Percentiles rank a stretch among this genome's conserved stretches.
Evolutionary conservation across 2,888 invertebrate species (phyloP).

Genomic region (Tipula confusa): DNA sequence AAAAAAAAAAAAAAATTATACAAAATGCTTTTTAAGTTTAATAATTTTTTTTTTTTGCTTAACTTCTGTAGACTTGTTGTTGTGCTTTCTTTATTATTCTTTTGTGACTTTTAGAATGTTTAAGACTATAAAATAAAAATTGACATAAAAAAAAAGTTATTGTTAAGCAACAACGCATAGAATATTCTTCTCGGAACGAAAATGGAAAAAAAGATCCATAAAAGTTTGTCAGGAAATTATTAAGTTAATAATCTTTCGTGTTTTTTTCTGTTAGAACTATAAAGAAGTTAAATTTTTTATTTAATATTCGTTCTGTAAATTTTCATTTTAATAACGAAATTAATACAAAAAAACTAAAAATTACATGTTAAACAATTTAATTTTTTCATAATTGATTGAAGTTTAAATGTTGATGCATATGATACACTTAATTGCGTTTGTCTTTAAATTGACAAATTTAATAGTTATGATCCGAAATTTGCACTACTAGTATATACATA

Average conservation of each 20-base stretch:
- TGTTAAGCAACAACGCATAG: background rate
- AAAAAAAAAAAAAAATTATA: conserved; percentile 25
- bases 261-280: background rate
- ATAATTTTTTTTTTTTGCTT: background rate
- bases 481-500: too few species aligned
- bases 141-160: background rate
- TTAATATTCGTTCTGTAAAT: background rate
- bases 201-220: background rate
- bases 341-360: background rate
- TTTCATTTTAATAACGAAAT: background rate
- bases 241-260: background rate
- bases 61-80: too few species aligned
- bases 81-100: background rate
- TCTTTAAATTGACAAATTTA: too few species aligned
- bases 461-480: too few species aligned
- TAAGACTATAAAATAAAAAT: background rate
- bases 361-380: background rate
- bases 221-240: background rate
- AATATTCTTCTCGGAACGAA: background rate
- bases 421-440: too few species aligned
- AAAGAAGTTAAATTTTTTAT: background rate
- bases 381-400: background rate
- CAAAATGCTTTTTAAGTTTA: conserved; percentile 21
- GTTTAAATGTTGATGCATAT: background rate
- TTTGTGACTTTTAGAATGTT: background rate